Base-by-base conservation (phyloP, 2,888 invertebrate genomes). In the Agrochola circellaris region DNA sequence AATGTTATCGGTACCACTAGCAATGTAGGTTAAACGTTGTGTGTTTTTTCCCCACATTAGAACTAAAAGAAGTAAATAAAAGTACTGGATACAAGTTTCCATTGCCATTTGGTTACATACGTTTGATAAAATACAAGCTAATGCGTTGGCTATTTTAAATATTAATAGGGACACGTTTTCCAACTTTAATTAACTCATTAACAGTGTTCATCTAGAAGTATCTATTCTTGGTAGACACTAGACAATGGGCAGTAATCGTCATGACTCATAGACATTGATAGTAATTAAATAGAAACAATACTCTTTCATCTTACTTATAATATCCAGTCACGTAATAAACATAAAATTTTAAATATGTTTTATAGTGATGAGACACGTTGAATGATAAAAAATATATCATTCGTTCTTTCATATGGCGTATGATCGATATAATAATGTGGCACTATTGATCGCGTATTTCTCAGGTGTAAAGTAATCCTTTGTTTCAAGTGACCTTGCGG, bases 401-500 rank as follows among this genome's bases (percentile, higher is more conserved):
- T 84, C 68, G 69, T 75, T 87, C 75, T 56, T 72, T 79, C 68
- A 26, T 26, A 20, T 11, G 45, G 26, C 60, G 6, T 61, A 54
- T 54, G 38, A 67, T 79, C 65, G 69, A 67, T 72, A 6, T 30
- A 62, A 34, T 68, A 69, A 61, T 66, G 76, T 65, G 42, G 77
- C 48, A 69, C n/a, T 77, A 51, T 48, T 72, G 61, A 67, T 71
- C 54, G 58, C 20, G 26, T 68, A 73, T 62, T 79, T 78, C 83
- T 83, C 86, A 85, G 77, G 81, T 84, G 90, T 89, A 88, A 89
- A 84, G 11, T 80, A 85, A 89, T 89, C 84, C 86, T 86, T 87
- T 88, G 87, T 87, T 84, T 81, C 61, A 75, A 66, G 67, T 79
- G 85, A 83, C 89, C 89, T 91, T 88, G 90, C 77, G 91, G 90